Base-by-base conservation (phyloP, 1,140 invertebrate genomes). In the Ceratitis capitata region DNA sequence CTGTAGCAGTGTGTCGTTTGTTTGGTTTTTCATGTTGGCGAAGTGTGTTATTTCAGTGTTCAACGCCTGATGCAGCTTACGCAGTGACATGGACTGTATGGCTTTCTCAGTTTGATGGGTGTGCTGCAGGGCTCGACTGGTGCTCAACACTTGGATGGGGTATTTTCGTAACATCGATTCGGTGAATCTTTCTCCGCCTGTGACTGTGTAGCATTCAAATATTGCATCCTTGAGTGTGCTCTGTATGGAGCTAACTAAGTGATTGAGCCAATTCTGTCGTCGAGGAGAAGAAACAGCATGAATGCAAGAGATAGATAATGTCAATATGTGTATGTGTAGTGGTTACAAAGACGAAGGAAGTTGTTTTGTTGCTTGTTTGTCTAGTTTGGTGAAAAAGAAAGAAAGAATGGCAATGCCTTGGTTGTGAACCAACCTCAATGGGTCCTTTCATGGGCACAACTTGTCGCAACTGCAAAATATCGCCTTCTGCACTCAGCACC, bases 121-220 rank as follows among this genome's bases (percentile, higher is more conserved):
- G 91, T 99, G 99, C 29, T 94, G 92, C 19, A 98, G 95, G 85
- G 93, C 94, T 86, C 95, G 94, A 4, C 93, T 92, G 26, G 95
- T 92, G 90, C 95, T 95, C 35, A 99, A 91, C 87, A 99, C 95
- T 94, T 98, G 97, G 58, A 96, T 96, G 10, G 97, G 97, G 92
- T 97, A 97, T 64, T 85, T 95, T 64, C 95, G 92, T 0, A 97
- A 95, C 93, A 97, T 95, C 42, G 95, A 93, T 56, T 94, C 93
- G 86, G 93, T 91, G 4, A 93, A 88, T 53, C 90, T 92, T 56
- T 91, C 92, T 51, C 85, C 29, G 3, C 86, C 87, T 2, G 84
- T 87, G n/a, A 86, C 88, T 47, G 69, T 39, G 69, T 97, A 92
- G 92, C 97, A 98, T 87, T 96, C 94, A 23, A 94, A 90, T 12